Evolutionary conservation across 2,113 vertebrate genomes (phyloP).

Genomic region (Xyrauchen texanus): DNA sequence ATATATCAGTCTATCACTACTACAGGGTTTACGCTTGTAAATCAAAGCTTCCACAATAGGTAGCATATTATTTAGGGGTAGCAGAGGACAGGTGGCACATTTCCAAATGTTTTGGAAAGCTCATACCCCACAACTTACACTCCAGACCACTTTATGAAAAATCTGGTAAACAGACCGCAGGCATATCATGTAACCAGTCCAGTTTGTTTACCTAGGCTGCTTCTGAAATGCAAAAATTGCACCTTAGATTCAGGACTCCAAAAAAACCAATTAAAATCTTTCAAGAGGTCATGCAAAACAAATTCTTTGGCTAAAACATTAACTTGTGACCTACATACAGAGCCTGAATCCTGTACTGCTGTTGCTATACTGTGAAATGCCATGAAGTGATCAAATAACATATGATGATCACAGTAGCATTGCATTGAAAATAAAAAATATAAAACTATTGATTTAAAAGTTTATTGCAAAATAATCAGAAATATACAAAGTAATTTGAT

Average conservation of each 20-base stretch:
- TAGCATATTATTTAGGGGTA: background rate
- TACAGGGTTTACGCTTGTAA: background rate
- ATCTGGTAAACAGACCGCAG: constrained; percentile 13
- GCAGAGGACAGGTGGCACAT: background rate
- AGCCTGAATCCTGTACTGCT: background rate
- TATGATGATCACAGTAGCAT: background rate
- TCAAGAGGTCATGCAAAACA: background rate
- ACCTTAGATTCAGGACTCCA: background rate
- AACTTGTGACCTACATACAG: background rate
- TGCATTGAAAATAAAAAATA: background rate
- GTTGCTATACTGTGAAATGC: background rate
- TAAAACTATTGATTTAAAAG: too few species aligned
- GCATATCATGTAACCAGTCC: background rate
- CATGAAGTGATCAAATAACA: background rate
- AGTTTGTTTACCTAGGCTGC: background rate
- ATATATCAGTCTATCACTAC: too few species aligned
- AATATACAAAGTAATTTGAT: too few species aligned
- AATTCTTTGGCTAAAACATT: background rate
- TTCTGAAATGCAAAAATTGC: background rate
- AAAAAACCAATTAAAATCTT: background rate
- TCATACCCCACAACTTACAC: background rate
- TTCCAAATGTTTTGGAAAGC: background rate
- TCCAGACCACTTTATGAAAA: constrained; percentile 19
- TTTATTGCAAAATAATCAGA: too few species aligned
- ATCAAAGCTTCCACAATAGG: constrained; percentile 12